Conservation (phyloP, 2,797 vertebrate species). For the Muraenolepis orangiensis region DNA sequence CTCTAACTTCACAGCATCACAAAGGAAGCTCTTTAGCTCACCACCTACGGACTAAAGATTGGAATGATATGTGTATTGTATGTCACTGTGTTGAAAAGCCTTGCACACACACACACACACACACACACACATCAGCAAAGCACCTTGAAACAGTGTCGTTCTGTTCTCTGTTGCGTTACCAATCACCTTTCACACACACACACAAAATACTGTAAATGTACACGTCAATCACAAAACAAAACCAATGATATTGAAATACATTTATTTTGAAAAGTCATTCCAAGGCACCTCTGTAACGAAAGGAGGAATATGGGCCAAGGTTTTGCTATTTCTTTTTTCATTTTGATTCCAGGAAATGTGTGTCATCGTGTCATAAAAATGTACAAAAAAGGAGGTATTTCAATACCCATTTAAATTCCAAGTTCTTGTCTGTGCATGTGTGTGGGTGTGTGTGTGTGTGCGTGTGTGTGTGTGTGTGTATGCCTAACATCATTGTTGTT, state of each 20-base stretch:
- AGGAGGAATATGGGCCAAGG: neutral
- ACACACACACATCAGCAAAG: neutral
- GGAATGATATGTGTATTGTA: neutral
- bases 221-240: neutral
- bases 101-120: neutral
- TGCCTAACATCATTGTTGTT: neutral
- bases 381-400: neutral
- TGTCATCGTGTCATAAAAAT: neutral
- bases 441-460: conserved; percentile 1
- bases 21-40: neutral
- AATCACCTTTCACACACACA: neutral
- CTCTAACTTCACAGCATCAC: neutral
- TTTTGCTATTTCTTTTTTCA: neutral
- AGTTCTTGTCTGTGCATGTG: neutral
- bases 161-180: neutral
- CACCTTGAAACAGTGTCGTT: neutral
- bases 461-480: neutral
- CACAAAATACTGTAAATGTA: neutral
- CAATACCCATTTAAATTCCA: neutral
- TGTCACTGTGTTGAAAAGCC: neutral
- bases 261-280: neutral
- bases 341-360: neutral
- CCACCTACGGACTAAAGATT: neutral
- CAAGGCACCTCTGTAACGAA: neutral
- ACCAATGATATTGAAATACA: neutral